Percentiles rank a stretch among this genome's conserved stretches.
These are phyloP conservation scores for Otolemur garnettii DNA, from an alignment of 2,113 vertebrate species.

Conservation along the genomic window DNA sequence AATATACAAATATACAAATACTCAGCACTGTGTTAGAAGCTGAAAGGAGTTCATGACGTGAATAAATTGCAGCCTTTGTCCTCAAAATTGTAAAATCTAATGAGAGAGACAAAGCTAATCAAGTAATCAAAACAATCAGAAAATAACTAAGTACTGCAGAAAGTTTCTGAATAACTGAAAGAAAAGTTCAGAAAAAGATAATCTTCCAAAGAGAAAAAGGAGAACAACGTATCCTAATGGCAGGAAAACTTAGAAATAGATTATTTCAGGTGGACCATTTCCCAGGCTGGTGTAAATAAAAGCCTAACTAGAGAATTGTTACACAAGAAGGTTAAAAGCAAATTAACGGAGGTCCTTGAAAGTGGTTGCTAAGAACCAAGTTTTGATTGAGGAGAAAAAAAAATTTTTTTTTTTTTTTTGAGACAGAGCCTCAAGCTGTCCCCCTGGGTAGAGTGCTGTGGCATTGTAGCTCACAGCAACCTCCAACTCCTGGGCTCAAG, in stretches of 20 bases:
- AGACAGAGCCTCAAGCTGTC: no score
- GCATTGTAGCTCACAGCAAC: no score
- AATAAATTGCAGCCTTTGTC: background rate
- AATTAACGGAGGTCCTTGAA: no score
- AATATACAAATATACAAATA: background rate
- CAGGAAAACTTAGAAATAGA: background rate
- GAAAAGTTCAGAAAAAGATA: background rate
- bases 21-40: background rate
- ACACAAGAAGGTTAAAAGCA: background rate
- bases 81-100: background rate
- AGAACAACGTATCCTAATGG: background rate
- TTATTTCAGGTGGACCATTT: background rate
- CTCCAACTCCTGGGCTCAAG: no score
- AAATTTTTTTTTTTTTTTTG: no score
- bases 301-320: background rate
- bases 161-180: background rate
- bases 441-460: no score
- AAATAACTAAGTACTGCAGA: background rate
- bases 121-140: background rate
- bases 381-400: conserved; percentile 38
- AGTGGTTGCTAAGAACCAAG: background rate
- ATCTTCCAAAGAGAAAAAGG: background rate
- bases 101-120: background rate
- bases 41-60: background rate
- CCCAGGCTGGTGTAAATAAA: background rate